Conservation (phyloP, 1,140 invertebrate genomes). For the Drosophila tropicalis region DNA sequence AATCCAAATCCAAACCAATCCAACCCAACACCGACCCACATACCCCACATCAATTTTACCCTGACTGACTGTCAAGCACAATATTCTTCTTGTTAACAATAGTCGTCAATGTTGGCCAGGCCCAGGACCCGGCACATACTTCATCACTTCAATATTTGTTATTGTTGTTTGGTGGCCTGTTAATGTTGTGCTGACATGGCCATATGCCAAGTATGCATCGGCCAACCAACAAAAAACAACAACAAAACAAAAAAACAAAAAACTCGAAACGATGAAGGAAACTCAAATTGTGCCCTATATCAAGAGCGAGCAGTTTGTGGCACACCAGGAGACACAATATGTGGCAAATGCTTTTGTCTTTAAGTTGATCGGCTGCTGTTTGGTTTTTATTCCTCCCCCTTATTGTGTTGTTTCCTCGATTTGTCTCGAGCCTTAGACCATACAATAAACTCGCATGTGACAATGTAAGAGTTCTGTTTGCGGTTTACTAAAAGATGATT, state of each 20-base stretch:
- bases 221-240: constrained; percentile 1
- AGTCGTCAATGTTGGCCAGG: constrained; percentile 54
- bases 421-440: constrained; percentile 22
- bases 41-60: constrained; percentile 51
- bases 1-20: too few relatives aligned
- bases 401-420: constrained; percentile 38
- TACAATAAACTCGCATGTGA: constrained; percentile 11
- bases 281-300: constrained; percentile 46
- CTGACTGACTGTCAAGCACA: constrained; percentile 60
- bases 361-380: constrained; percentile 52
- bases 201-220: constrained; percentile 37
- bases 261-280: constrained; percentile 1
- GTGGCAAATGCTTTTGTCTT: constrained; percentile 62
- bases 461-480: constrained; percentile 33
- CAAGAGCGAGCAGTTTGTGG: constrained; percentile 51
- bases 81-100: constrained; percentile 71
- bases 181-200: constrained; percentile 69
- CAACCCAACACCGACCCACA: not conserved
- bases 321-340: constrained; percentile 54
- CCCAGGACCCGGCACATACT: constrained; percentile 37
- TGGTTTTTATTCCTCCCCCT: constrained; percentile 15
- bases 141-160: constrained; percentile 74
- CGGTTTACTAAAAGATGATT: constrained; percentile 29
- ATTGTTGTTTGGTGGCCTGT: constrained; percentile 55
- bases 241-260: too few relatives aligned